Evolutionary conservation across 1,140 invertebrate species (phyloP).

Genomic region (Heliothis subflexa): DNA sequence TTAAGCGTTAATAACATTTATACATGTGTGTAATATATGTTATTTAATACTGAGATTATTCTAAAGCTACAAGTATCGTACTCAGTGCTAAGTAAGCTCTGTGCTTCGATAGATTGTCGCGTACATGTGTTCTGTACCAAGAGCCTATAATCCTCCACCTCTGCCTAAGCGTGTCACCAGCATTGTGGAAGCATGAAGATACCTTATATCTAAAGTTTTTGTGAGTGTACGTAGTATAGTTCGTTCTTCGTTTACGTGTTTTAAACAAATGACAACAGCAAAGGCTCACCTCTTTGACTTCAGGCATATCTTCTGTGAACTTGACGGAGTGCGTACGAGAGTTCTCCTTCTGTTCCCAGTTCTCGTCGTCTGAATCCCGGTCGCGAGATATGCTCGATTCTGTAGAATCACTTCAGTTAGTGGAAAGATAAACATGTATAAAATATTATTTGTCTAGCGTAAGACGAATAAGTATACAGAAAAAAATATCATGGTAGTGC

Average conservation of each 20-base stretch:
- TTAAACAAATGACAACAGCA: slow-evolving; percentile 68
- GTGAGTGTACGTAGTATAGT: slow-evolving; percentile 44
- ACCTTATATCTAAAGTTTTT: slow-evolving; percentile 54
- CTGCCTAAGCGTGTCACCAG: slow-evolving; percentile 55
- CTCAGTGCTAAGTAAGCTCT: slow-evolving; percentile 76
- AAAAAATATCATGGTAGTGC: neutral
- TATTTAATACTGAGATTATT: slow-evolving; percentile 57
- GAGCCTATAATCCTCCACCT: slow-evolving; percentile 57
- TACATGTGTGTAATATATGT: slow-evolving; percentile 17
- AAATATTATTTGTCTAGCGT: neutral
- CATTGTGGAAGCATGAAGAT: slow-evolving; percentile 57
- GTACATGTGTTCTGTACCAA: slow-evolving; percentile 69
- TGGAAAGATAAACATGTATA: slow-evolving; percentile 7
- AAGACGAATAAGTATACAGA: neutral
- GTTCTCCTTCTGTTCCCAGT: slow-evolving; percentile 92
- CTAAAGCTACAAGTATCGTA: slow-evolving; percentile 75
- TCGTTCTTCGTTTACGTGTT: neutral
- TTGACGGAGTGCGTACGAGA: slow-evolving; percentile 95
- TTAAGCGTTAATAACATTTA: slow-evolving; percentile 12
- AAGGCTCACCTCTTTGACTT: slow-evolving; percentile 90
- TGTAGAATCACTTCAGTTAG: slow-evolving; percentile 55
- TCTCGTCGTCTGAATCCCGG: slow-evolving; percentile 88
- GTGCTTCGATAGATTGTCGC: slow-evolving; percentile 63
- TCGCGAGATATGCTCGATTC: slow-evolving; percentile 76
- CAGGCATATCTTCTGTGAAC: slow-evolving; percentile 93